Evolutionary conservation across 2,888 invertebrate species (phyloP).

Genomic region (Lucinisca nassula): DNA sequence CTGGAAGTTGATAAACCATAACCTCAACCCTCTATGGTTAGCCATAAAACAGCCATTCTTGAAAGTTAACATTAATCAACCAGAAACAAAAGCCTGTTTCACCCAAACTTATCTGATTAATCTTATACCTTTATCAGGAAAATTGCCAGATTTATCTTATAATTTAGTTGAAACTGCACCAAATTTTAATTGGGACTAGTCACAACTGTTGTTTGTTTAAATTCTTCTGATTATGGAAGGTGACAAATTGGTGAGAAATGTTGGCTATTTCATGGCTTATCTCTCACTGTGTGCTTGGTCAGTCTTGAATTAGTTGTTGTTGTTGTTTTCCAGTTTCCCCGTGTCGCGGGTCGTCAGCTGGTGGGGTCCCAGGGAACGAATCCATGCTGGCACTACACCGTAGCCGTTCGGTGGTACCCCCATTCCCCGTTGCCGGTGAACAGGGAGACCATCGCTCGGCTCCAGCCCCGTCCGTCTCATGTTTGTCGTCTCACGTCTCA

Average conservation of each 20-base stretch:
- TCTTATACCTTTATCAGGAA: not conserved
- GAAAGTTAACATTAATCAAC: conserved; percentile 6
- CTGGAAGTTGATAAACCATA: not conserved
- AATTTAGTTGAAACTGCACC: not conserved
- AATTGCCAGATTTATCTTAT: not conserved
- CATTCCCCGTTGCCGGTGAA: no score
- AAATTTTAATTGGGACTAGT: not conserved
- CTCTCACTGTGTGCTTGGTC: not conserved
- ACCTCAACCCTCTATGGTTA: not conserved
- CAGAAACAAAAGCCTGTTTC: conserved; percentile 5
- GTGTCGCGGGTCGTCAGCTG: no score
- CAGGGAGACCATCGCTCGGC: no score
- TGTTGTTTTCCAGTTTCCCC: no score
- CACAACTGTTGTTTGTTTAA: not conserved
- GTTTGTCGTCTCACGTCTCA: no score
- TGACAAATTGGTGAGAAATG: not conserved
- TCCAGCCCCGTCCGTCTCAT: no score
- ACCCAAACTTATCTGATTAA: not conserved
- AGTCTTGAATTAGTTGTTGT: not conserved
- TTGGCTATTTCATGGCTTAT: not conserved
- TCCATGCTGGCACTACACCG: no score
- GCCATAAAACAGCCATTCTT: conserved; percentile 11
- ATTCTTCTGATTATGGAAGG: not conserved
- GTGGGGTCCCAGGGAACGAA: no score
- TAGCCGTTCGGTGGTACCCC: no score